Evolutionary conservation across 2,113 vertebrate species (phyloP).

Genomic region (Apeltes quadracus): DNA sequence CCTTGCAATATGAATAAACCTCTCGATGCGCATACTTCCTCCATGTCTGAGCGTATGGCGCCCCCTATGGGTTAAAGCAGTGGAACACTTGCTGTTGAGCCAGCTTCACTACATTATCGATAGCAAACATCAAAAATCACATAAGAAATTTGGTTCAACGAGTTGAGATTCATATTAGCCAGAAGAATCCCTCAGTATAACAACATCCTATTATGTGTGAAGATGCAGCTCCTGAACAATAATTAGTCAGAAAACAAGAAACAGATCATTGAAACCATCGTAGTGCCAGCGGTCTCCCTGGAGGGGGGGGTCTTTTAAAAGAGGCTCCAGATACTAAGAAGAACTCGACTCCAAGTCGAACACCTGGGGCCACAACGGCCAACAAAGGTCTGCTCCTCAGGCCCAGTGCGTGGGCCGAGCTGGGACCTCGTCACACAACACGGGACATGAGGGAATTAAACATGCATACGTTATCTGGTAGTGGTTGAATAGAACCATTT

Average conservation of each 20-base stretch:
- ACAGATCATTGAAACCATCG: conserved; percentile 29
- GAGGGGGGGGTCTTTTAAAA: conserved; percentile 33
- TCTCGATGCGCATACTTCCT: neutral
- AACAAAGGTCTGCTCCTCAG: conserved; percentile 37
- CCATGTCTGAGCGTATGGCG: conserved; percentile 34
- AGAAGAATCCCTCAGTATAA: conserved; percentile 4
- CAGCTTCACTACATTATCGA: neutral
- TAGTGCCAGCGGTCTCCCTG: conserved; percentile 34
- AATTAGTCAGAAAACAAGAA: conserved; percentile 44
- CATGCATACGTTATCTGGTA: conserved; percentile 30
- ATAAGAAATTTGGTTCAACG: conserved; percentile 19
- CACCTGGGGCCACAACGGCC: conserved; percentile 63
- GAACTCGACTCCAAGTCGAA: conserved; percentile 59
- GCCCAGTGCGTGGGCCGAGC: conserved; percentile 2
- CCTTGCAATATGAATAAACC: neutral
- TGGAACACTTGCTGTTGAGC: neutral
- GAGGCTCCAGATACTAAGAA: conserved; percentile 36
- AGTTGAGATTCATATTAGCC: neutral
- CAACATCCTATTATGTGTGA: conserved; percentile 29
- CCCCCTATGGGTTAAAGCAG: conserved; percentile 63
- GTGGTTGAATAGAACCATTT: conserved; percentile 7
- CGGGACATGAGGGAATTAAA: conserved; percentile 23
- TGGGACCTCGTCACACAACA: conserved; percentile 23
- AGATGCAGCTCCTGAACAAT: conserved; percentile 23
- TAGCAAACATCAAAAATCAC: conserved; percentile 10